A percentile compares a stretch with the other conserved stretches of the same genome.
Conservation (phyloP, 1,140 invertebrate species). For the Chlorops oryzae region DNA sequence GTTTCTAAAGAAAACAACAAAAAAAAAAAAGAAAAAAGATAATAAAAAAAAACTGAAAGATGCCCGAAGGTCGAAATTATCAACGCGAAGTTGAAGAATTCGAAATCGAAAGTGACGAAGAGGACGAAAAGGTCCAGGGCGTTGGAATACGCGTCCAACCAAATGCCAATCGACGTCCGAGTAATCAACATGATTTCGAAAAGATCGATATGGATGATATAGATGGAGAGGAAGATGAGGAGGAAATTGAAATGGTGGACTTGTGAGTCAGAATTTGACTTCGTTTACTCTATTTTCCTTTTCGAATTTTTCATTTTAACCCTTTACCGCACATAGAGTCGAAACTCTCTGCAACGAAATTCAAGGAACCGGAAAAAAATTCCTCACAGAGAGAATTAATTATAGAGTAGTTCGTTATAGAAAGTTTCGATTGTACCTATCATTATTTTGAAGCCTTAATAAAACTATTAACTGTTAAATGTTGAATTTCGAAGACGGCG, state of each 20-base stretch:
- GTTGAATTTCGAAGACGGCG: too few relatives aligned
- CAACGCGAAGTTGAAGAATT: slow-evolving; percentile 41
- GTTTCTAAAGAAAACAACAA: not conserved
- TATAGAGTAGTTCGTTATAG: too few relatives aligned
- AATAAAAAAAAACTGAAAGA: slow-evolving; percentile 10
- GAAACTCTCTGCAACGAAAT: too few relatives aligned
- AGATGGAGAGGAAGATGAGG: slow-evolving; percentile 27
- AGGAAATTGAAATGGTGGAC: slow-evolving; percentile 37
- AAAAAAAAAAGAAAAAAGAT: not conserved
- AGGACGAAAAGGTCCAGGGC: slow-evolving; percentile 38
- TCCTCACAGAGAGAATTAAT: too few relatives aligned
- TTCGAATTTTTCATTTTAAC: too few relatives aligned
- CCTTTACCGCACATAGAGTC: too few relatives aligned
- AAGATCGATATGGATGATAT: slow-evolving; percentile 21
- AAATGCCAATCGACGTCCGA: slow-evolving; percentile 19
- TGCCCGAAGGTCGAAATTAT: slow-evolving; percentile 35
- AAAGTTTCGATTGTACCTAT: too few relatives aligned
- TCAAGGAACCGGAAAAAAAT: too few relatives aligned
- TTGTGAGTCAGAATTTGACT: too few relatives aligned
- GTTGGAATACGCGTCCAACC: slow-evolving; percentile 34
- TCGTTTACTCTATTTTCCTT: too few relatives aligned
- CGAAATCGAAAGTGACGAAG: slow-evolving; percentile 41
- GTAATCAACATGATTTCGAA: slow-evolving; percentile 7
- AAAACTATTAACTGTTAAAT: too few relatives aligned
- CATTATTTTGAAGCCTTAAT: too few relatives aligned